Percentiles rank a stretch among this genome's conserved stretches.
Conservation (phyloP, 2,888 invertebrate genomes). For the Rhaphigaster nebulosa region DNA sequence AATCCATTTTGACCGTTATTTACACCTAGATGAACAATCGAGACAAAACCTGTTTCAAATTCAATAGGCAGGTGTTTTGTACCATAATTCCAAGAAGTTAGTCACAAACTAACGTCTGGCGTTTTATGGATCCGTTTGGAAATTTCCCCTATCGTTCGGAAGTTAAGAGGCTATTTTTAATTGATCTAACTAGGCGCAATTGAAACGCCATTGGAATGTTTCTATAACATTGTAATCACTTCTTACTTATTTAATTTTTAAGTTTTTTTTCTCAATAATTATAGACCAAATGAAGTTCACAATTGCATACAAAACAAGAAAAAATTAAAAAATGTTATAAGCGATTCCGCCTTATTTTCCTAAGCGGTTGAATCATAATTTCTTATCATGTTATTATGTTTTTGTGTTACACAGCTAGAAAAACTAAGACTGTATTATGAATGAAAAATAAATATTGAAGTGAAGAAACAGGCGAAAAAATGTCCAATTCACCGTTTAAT, state of each 20-base stretch:
- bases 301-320: conserved; percentile 20
- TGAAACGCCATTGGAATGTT: too few relatives aligned
- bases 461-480: background rate
- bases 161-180: background rate
- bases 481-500: background rate
- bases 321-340: background rate
- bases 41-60: background rate
- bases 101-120: background rate
- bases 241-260: background rate
- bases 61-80: background rate
- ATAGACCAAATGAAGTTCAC: background rate
- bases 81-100: background rate
- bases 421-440: background rate
- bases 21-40: background rate
- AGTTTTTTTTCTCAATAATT: background rate
- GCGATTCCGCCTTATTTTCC: background rate
- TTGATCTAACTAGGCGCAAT: background rate
- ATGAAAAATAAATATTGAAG: background rate
- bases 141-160: background rate
- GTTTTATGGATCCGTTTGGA: background rate
- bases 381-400: background rate
- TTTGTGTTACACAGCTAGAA: background rate
- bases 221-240: background rate
- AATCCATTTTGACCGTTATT: background rate
- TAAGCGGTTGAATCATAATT: background rate